phyloP scores from a whole-genome alignment of 2,113 vertebrate genomes.

The Turdus rufiventris region DNA sequence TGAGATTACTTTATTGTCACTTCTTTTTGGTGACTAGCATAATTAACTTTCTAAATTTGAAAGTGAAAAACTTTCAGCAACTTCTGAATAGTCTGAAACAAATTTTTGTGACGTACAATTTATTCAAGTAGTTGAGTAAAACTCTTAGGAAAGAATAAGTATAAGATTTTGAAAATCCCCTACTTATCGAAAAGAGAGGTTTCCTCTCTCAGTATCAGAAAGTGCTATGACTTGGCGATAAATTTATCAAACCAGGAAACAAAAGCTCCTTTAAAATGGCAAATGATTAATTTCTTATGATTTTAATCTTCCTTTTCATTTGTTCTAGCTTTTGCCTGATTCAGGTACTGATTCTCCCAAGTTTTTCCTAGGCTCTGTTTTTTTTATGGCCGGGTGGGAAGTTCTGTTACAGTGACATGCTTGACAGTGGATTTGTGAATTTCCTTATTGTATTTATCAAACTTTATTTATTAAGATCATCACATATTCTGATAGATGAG shows the following conservation, averaged over 20 bases:
- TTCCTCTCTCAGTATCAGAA: neutral
- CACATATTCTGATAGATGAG: neutral
- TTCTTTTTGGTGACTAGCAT: neutral
- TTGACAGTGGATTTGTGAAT: neutral
- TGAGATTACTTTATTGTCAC: neutral
- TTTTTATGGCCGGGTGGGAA: neutral
- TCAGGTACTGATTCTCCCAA: neutral
- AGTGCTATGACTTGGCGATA: neutral
- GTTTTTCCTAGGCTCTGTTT: neutral
- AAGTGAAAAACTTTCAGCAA: neutral
- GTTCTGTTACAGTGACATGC: neutral
- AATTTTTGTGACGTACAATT: neutral
- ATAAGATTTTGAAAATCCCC: neutral
- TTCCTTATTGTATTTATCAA: neutral
- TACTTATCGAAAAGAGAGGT: neutral
- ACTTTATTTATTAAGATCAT: neutral
- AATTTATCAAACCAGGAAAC: neutral
- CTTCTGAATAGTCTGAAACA: neutral
- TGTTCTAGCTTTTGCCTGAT: neutral
- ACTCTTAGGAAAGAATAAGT: neutral
- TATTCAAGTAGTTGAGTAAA: neutral
- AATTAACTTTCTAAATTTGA: neutral
- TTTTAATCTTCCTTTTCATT: neutral
- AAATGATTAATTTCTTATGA: neutral
- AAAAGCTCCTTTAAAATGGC: neutral